Evolutionary conservation across 2,113 vertebrate species (phyloP).

Genomic region (Arenaria interpres): DNA sequence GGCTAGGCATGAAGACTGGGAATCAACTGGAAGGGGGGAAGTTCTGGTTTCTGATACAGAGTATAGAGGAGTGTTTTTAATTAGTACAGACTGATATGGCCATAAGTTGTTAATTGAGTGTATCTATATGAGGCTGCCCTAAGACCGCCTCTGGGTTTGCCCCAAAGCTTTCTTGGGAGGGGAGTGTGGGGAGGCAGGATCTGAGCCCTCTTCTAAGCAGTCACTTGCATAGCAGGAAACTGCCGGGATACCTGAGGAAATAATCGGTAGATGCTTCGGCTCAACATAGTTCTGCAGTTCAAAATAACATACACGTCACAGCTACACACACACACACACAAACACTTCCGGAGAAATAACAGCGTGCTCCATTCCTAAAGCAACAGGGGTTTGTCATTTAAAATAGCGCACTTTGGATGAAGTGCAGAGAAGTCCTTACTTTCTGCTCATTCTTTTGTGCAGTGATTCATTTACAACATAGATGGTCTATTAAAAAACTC

Average conservation of each 20-base stretch:
- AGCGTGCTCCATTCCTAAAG: constrained; percentile 42
- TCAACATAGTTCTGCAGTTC: background rate
- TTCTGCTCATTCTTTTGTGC: constrained; percentile 32
- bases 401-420: constrained; percentile 10
- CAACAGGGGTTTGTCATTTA: background rate
- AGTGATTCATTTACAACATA: constrained; percentile 52
- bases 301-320: background rate
- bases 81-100: background rate
- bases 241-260: constrained; percentile 33
- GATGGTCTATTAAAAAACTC: constrained; percentile 39
- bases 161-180: background rate
- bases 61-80: background rate
- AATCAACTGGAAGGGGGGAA: background rate
- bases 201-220: constrained; percentile 32
- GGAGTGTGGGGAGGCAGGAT: background rate
- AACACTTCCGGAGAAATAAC: background rate
- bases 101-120: background rate
- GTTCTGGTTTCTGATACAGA: background rate
- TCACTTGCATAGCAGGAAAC: constrained; percentile 71
- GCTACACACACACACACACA: background rate
- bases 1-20: background rate
- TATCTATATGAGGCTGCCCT: background rate
- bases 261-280: background rate
- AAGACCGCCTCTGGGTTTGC: background rate
- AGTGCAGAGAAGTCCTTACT: constrained; percentile 43